A percentile compares a stretch with the other conserved stretches of the same genome.
Evolutionary conservation across 2,113 vertebrate genomes (phyloP).

Genomic region (Rhabdornis inornatus): DNA sequence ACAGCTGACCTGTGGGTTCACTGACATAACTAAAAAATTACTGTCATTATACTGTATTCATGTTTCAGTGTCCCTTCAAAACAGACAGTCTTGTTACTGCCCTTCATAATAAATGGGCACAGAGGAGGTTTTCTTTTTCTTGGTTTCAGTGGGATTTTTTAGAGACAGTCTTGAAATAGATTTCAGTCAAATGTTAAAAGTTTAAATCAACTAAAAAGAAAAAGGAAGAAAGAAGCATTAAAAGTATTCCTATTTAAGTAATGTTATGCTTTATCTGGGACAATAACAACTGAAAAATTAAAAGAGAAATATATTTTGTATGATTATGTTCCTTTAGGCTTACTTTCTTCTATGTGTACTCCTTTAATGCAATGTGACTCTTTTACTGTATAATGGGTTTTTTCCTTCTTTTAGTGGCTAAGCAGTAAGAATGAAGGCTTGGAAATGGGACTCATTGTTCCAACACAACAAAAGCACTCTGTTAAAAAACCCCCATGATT

Average conservation of each 20-base stretch:
- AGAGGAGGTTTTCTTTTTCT: neutral
- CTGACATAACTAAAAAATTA: neutral
- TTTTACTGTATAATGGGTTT: neutral
- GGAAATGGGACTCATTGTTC: neutral
- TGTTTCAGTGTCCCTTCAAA: neutral
- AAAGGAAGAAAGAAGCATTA: neutral
- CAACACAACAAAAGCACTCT: neutral
- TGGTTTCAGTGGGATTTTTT: accelerated
- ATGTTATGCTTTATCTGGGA: neutral
- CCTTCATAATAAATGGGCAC: neutral
- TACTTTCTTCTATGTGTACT: neutral
- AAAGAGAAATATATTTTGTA: conserved; percentile 29
- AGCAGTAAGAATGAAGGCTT: neutral
- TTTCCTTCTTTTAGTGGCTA: neutral
- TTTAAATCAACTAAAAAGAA: neutral
- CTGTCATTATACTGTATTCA: neutral
- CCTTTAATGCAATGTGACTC: neutral
- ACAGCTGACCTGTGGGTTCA: neutral
- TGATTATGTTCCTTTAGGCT: conserved; percentile 29
- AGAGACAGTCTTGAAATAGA: neutral
- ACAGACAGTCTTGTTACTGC: neutral
- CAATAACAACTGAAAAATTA: conserved; percentile 36
- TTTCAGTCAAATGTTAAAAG: neutral
- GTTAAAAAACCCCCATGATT: neutral
- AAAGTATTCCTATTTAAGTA: neutral